A percentile compares a stretch with the other conserved stretches of the same genome.
These are phyloP conservation scores for Eudasyphora cyanicolor DNA, from an alignment of 2,888 invertebrate species.

Conservation along the genomic window DNA sequence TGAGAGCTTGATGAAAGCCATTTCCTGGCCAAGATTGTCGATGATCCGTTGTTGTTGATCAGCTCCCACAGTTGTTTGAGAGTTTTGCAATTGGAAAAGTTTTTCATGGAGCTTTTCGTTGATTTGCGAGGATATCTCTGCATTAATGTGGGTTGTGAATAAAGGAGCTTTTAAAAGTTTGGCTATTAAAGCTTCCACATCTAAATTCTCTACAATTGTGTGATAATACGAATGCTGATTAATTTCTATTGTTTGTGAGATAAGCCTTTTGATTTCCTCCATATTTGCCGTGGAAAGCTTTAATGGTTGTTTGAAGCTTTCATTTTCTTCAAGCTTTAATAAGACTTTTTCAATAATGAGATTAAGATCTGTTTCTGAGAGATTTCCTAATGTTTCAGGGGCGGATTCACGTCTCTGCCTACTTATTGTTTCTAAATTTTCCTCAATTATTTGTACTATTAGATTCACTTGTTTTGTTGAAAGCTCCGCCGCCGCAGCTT, in stretches of 20 bases:
- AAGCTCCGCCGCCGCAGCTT: constrained; percentile 42
- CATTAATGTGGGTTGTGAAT: constrained; percentile 72
- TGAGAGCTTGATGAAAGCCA: constrained; percentile 82
- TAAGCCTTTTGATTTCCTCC: constrained; percentile 75
- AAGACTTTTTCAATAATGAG: constrained; percentile 55
- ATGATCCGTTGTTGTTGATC: constrained; percentile 81
- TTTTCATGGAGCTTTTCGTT: constrained; percentile 69
- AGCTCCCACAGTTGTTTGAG: constrained; percentile 31
- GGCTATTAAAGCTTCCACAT: constrained; percentile 76
- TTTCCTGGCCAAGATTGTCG: constrained; percentile 81
- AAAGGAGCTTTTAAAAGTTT: constrained; percentile 77
- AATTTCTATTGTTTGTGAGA: constrained; percentile 72
- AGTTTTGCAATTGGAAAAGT: constrained; percentile 72
- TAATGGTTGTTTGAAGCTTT: constrained; percentile 72
- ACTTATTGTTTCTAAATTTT: constrained; percentile 72
- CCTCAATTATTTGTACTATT: constrained; percentile 74
- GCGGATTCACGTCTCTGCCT: constrained; percentile 63
- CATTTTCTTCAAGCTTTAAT: constrained; percentile 66
- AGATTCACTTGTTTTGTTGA: constrained; percentile 68
- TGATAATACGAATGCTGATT: constrained; percentile 72
- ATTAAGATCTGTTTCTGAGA: constrained; percentile 51
- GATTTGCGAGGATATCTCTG: constrained; percentile 73
- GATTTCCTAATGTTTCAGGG: background rate
- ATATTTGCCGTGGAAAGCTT: constrained; percentile 77
- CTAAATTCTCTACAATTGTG: constrained; percentile 73